Base-by-base conservation (phyloP, 1,140 invertebrate species). In the Sesamia nonagrioides region DNA sequence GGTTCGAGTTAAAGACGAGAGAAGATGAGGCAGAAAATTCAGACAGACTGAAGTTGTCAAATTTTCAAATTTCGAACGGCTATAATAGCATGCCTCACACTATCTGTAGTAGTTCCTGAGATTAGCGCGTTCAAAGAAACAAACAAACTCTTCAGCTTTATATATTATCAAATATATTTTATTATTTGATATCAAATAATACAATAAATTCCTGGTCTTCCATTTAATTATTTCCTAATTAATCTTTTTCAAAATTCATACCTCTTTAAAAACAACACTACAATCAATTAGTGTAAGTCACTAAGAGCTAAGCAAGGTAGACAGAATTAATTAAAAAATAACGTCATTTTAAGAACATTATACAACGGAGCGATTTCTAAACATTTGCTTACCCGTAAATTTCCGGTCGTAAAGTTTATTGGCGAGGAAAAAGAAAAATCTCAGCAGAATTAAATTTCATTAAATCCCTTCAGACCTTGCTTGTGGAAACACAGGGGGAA, bases 361-460 rank as follows among this genome's bases (percentile, higher is more conserved):
- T 77, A 68, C 60, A 50, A 21, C 42, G 37, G 17, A 68, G 35
- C 74, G 74, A 56, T 80, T 66, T 71, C 33, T 69, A 80, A 80
- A 80, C 66, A 75, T 80, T 80, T 80, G 66, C 61, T 74, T 68
- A 69, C 63, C 9, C 35, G 74, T 56, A 61, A 76, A 80, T 80
- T 80, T 80, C 78, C 78, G 72, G 72, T 68, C 72, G 78, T 66
- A 66, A 79, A 68, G 45, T 80, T 80, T 48, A 76, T 80, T 76
- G 78, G 78, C 48, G 61, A 45, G 66, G 52, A 52, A 78, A 35
- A 71, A 56, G 50, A 78, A 78, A 77, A 69, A 78, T 58, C 63
- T 71, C 66, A 48, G 63, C 66, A 60, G 75, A 82, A 81, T 81
- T 73, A 69, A 82, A 78, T 82, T 78, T 78, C 40, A 76, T 78